These are phyloP conservation scores for Dione juno DNA, from an alignment of 2,888 invertebrate species.

Conservation along the genomic window DNA sequence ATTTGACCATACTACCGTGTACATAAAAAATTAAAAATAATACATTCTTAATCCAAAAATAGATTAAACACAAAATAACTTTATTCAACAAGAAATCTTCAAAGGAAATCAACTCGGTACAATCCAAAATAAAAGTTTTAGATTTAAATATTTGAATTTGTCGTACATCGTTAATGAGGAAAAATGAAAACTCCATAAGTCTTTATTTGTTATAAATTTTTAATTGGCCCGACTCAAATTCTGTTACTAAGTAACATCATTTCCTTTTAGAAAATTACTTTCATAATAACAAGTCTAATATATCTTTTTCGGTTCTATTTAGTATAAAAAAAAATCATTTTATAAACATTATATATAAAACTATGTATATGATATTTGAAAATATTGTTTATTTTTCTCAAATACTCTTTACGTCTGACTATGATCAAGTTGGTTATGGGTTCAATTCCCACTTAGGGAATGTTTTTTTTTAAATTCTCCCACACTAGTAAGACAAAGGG, in stretches of 20 bases:
- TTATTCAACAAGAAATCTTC: slow-evolving; percentile 1
- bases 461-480: too few species aligned
- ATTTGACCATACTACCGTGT: too few species aligned
- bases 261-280: slow-evolving; percentile 11
- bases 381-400: too few species aligned
- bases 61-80: background rate
- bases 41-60: background rate
- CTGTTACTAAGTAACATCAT: slow-evolving; percentile 20
- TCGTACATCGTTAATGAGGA: slow-evolving; percentile 37
- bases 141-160: slow-evolving; percentile 26
- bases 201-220: slow-evolving; percentile 50
- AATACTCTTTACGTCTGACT: too few species aligned
- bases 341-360: too few species aligned
- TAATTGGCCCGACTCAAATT: slow-evolving; percentile 47
- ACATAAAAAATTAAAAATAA: background rate
- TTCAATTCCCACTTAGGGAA: too few species aligned
- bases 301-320: background rate
- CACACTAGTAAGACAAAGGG: too few species aligned
- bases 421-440: too few species aligned
- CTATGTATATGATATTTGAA: too few species aligned
- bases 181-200: slow-evolving; percentile 48
- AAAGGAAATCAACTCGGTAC: slow-evolving; percentile 11
- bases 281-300: background rate
- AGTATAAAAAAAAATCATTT: background rate
- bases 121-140: slow-evolving; percentile 24